Evolutionary conservation across 1,140 invertebrate genomes (phyloP), one percentile per base, ranked within the genome.

Genomic region (Drosophila teissieri): DNA sequence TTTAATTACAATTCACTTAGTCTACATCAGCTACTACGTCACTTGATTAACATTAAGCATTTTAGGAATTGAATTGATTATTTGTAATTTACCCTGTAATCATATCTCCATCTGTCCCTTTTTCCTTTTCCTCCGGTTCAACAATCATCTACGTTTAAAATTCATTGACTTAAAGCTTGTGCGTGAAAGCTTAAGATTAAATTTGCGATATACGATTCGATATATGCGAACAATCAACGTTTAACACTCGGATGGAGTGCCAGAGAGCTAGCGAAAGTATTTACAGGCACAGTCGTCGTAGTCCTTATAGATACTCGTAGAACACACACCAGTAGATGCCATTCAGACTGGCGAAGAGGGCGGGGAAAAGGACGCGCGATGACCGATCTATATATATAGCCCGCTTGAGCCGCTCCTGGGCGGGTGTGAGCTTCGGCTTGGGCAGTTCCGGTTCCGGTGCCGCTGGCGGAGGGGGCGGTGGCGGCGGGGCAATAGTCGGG

Each of bases 271-370:
- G 60, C 27, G 46, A 68, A 52, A 42, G 63, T 49, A 6, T 24
- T 73, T 86, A 85, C 82, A 82, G 44, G 49, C 52, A 61, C 53
- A 52, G 44, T 11, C n/a, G 15, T 34, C 40, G 42, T 12, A 19
- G 42, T 56, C 69, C 68, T 91, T 95, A 96, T 90, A 97, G 95
- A 92, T 96, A 97, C 88, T 97, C 95, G 22, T 95, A 96, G 92
- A 98, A 98, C 91, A 96, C 95, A 63, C 96, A 95, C 97, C 97
- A 98, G 91, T 98, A 98, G 69, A 96, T 96, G 69, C 94, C 94
- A 92, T 98, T 98, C 12, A 98, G 94, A 48, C 97, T 93, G 24
- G 96, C 94, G 88, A 98, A 98, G 10, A 97, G 94, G 3, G 96
- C 93, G 0, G 97, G 97, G 91, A 98, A 98, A 89, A 97, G 96